Conservation (phyloP, 2,888 invertebrate genomes). For the Eledona agricola region DNA sequence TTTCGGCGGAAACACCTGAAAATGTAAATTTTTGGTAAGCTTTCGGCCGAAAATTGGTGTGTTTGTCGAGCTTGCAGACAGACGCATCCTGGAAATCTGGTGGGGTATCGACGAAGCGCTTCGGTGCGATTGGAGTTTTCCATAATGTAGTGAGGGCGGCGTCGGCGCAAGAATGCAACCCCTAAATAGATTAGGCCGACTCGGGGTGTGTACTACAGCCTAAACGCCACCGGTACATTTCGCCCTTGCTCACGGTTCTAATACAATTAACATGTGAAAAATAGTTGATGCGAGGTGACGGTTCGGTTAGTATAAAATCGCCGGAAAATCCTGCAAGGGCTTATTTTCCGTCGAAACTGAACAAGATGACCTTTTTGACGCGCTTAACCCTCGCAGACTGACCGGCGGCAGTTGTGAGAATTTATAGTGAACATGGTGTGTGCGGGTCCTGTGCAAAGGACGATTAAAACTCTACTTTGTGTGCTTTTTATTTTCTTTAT, state of each 20-base stretch:
- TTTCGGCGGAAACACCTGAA: too few relatives aligned
- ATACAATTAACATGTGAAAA: slow-evolving; percentile 53
- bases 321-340: slow-evolving; percentile 10
- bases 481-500: slow-evolving; percentile 49
- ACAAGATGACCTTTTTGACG: slow-evolving; percentile 24
- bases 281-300: slow-evolving; percentile 11
- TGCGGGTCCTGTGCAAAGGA: slow-evolving; percentile 40
- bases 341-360: slow-evolving; percentile 23
- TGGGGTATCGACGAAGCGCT: slow-evolving; percentile 28
- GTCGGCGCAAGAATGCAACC: slow-evolving; percentile 56
- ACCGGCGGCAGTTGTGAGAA: slow-evolving; percentile 44
- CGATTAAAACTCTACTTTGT: slow-evolving; percentile 37
- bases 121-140: slow-evolving; percentile 37
- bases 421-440: slow-evolving; percentile 53
- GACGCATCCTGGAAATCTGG: slow-evolving; percentile 24
- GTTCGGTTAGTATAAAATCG: slow-evolving; percentile 8
- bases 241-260: slow-evolving; percentile 46
- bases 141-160: slow-evolving; percentile 47
- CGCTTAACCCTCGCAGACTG: slow-evolving; percentile 43
- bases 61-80: slow-evolving; percentile 11
- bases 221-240: slow-evolving; percentile 54
- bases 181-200: slow-evolving; percentile 59
- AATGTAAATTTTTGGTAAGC: not conserved
- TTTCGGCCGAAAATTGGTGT: not conserved
- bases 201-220: slow-evolving; percentile 62